Evolutionary conservation across 2,113 vertebrate genomes (phyloP).

Genomic region (Pygoscelis antarcticus): DNA sequence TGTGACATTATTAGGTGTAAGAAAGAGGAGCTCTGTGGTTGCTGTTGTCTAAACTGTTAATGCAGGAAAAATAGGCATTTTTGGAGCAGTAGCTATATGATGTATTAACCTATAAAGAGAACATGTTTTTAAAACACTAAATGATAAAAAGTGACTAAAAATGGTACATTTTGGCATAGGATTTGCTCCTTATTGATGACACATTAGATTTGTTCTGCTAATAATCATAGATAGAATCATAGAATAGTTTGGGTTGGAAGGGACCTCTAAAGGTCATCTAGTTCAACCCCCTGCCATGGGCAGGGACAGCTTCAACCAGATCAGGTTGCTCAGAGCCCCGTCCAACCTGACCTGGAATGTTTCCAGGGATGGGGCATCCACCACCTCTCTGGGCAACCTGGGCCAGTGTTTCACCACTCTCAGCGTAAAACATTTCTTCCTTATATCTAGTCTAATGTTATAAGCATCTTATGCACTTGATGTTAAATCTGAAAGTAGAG

Average conservation of each 20-base stretch:
- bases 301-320: no score
- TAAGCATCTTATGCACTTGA: rapidly evolving
- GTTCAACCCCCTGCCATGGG: no score
- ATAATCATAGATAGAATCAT: no score
- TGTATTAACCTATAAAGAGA: not conserved
- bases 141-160: not conserved
- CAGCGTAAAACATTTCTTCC: no score
- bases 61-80: not conserved
- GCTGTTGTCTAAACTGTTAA: not conserved
- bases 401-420: no score
- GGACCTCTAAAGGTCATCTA: no score
- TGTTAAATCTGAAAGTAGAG: not conserved
- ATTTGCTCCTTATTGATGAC: not conserved
- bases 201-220: not conserved
- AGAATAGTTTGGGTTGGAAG: no score
- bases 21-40: not conserved
- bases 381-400: no score
- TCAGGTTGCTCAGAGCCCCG: no score
- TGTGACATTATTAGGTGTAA: not conserved
- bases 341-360: no score
- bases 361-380: no score
- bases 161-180: not conserved
- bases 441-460: no score
- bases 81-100: not conserved
- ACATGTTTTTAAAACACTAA: not conserved